Evolutionary conservation across 1,140 invertebrate genomes (phyloP).

Genomic region (Megalopta genalis): DNA sequence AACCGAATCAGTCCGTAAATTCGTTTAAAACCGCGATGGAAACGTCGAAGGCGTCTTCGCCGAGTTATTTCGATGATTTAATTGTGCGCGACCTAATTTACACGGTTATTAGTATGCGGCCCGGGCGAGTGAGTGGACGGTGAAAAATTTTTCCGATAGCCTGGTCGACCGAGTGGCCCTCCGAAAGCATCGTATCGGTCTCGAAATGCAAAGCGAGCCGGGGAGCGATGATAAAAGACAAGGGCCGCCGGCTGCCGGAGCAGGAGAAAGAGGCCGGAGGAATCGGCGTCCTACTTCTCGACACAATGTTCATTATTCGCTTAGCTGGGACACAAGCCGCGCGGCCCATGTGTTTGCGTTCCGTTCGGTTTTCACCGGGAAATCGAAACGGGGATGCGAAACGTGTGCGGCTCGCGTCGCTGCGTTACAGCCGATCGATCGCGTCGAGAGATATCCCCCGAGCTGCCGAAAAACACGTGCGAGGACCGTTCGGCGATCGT

Average conservation of each 20-base stretch:
- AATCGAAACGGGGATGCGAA: not conserved
- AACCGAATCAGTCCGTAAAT: not conserved
- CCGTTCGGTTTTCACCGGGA: constrained; percentile 14
- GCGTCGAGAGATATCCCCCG: not conserved
- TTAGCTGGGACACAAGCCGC: not conserved
- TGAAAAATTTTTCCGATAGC: not conserved
- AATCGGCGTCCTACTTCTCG: constrained; percentile 22
- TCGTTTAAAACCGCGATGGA: not conserved
- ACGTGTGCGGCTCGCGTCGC: too few species aligned
- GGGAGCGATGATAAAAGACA: constrained; percentile 3
- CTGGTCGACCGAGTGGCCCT: not conserved
- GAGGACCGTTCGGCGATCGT: too few species aligned
- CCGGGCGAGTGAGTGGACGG: too few species aligned
- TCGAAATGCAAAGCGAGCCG: not conserved
- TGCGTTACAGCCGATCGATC: constrained; percentile 8
- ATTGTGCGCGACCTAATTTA: constrained; percentile 12
- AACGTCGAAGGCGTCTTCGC: too few species aligned
- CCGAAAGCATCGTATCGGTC: not conserved
- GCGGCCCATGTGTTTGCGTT: constrained; percentile 17
- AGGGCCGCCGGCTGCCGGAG: not conserved
- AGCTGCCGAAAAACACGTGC: too few species aligned
- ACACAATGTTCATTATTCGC: constrained; percentile 42
- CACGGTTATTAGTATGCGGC: not conserved
- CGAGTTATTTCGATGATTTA: not conserved
- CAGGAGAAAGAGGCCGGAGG: not conserved